Evolutionary conservation across 1,140 invertebrate genomes (phyloP).

Genomic region (Drosophila truncata): DNA sequence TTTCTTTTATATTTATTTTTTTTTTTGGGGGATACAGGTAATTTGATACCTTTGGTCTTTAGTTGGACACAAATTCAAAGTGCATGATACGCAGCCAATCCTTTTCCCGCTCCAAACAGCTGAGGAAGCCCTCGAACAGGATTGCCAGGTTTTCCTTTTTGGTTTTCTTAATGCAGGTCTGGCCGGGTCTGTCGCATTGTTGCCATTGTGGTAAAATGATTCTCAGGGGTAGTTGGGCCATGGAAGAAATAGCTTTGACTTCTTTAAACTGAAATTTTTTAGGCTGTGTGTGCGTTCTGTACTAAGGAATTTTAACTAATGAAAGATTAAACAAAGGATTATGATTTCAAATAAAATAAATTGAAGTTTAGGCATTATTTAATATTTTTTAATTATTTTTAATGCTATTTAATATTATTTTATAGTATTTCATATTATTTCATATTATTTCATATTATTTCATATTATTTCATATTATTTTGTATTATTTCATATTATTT

Average conservation of each 20-base stretch:
- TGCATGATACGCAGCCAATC: conserved; percentile 55
- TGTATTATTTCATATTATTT: too few relatives aligned
- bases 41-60: conserved; percentile 1
- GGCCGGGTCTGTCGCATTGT: too few relatives aligned
- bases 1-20: neutral
- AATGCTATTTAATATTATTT: too few relatives aligned
- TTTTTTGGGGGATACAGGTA: neutral
- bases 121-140: conserved; percentile 52
- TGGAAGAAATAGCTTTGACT: neutral
- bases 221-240: neutral
- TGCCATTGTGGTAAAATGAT: too few relatives aligned
- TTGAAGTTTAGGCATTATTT: neutral
- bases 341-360: neutral
- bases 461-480: too few relatives aligned
- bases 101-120: conserved; percentile 50
- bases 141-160: conserved; percentile 5
- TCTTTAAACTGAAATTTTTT: neutral
- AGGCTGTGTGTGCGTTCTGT: too few relatives aligned
- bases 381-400: too few relatives aligned
- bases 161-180: neutral
- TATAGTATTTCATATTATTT: too few relatives aligned
- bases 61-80: conserved; percentile 63
- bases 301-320: neutral
- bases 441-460: too few relatives aligned
- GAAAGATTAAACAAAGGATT: neutral